Percentiles rank a stretch among this genome's conserved stretches.
Conservation (phyloP, 2,113 vertebrate species). For the Xenotilapia leptura region DNA sequence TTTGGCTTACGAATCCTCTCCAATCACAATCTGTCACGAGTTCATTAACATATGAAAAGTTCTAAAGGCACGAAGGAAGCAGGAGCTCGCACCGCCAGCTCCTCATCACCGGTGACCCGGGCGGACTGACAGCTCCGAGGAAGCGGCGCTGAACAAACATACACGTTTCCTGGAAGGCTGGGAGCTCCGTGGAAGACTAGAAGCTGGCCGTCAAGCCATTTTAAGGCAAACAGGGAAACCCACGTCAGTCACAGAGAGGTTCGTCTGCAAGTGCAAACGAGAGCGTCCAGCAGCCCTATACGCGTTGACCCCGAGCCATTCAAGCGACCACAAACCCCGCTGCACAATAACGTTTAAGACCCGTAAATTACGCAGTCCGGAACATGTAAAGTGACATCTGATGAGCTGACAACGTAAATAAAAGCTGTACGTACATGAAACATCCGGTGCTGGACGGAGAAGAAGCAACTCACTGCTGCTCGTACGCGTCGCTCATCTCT, state of each 20-base stretch:
- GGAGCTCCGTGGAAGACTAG: neutral
- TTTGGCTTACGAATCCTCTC: neutral
- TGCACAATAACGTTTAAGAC: neutral
- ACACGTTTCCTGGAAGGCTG: neutral
- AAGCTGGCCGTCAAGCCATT: neutral
- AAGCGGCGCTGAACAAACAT: neutral
- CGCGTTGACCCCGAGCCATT: neutral
- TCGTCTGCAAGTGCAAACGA: neutral
- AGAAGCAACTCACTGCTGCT: accelerated
- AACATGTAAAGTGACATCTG: neutral
- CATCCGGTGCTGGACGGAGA: neutral
- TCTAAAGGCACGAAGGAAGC: neutral
- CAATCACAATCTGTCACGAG: neutral
- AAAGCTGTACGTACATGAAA: neutral
- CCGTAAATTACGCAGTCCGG: neutral
- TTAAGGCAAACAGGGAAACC: neutral
- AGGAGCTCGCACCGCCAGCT: neutral
- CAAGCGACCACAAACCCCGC: neutral
- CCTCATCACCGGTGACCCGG: neutral
- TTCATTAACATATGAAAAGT: neutral
- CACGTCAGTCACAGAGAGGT: neutral
- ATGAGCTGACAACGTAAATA: neutral
- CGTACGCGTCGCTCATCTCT: neutral
- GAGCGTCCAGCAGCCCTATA: neutral
- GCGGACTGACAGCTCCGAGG: neutral